Evolutionary conservation across 35 echinoderm and acorn worm genomes (phyloP), one percentile per base, ranked within the genome.

Genomic region (Chiridota heheva): DNA sequence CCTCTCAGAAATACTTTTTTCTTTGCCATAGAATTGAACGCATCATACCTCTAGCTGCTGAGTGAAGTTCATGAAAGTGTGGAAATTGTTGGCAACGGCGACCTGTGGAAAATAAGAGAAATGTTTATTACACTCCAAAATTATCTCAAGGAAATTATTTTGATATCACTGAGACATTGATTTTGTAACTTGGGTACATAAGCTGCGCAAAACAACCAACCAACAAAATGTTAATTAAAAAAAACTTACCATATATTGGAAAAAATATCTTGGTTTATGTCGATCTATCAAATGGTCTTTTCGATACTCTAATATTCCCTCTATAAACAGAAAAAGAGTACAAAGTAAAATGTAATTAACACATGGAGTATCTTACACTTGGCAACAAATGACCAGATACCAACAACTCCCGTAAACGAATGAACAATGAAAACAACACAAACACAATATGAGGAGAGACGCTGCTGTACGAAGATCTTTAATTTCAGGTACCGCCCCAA

Each of bases 31-130:
- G n/a, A n/a, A n/a, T n/a, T n/a, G n/a, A n/a, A n/a, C n/a, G n/a
- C n/a, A n/a, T n/a, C 87, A 49, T 79, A 90, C 93, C 83, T 96
- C 93, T 8, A 96, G 88, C 61, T 90, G 93, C 79, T 86, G 89
- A 29, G 87, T 87, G 72, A 90, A 96, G 34, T 96, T 88, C 70
- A 83, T 77, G 51, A 96, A 96, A n/a, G 78, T 81, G 36, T 90
- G 83, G 44, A 90, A 96, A 63, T 87, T 90, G 83, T 96, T 96
- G 0, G 85, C 80, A 38, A 96, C 83, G n/a, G 93, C 93, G 17
- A 95, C 85, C 91, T 95, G 65, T 5, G 43, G 47, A 66, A 66
- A 61, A 76, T 40, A 59, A 74, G 59, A 86, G 32, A 2, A 83
- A 22, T 4, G 12, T 12, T 37, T 30, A 5, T 2, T 17, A 43